These are phyloP conservation scores for Phalanger gymnotis DNA, from an alignment of 2,797 vertebrate genomes.

Conservation along the genomic window DNA sequence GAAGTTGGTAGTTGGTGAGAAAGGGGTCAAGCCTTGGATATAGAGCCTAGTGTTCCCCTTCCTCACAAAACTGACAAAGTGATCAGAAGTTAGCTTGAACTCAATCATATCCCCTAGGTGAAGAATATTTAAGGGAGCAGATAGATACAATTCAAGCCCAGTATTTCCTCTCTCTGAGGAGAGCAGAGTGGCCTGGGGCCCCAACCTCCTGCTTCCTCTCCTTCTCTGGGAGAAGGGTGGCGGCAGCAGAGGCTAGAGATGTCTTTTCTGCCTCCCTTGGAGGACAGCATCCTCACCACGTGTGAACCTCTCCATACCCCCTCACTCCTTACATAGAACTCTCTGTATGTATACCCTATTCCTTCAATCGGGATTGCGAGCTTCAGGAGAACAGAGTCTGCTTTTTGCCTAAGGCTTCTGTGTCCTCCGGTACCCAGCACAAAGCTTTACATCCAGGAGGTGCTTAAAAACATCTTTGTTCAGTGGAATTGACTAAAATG, in stretches of 20 bases:
- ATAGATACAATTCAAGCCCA: neutral
- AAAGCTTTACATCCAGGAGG: neutral
- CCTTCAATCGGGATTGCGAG: neutral
- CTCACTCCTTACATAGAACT: neutral
- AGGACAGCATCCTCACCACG: neutral
- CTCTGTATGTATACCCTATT: neutral
- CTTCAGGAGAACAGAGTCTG: neutral
- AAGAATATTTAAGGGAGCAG: neutral
- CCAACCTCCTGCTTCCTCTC: neutral
- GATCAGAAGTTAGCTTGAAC: neutral
- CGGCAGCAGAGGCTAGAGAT: neutral
- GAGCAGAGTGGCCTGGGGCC: neutral
- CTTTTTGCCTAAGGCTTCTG: neutral
- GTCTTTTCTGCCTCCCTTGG: neutral
- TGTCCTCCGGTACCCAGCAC: neutral
- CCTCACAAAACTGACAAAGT: neutral
- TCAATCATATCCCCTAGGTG: neutral
- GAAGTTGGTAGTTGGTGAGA: neutral
- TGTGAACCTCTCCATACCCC: neutral
- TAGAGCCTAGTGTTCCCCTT: neutral
- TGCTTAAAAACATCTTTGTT: neutral
- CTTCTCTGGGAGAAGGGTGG: neutral
- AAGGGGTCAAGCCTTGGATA: neutral
- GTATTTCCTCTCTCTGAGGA: neutral
- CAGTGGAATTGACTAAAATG: neutral